Conservation (phyloP, 2,113 vertebrate genomes). For the Tympanuchus pallidicinctus region DNA sequence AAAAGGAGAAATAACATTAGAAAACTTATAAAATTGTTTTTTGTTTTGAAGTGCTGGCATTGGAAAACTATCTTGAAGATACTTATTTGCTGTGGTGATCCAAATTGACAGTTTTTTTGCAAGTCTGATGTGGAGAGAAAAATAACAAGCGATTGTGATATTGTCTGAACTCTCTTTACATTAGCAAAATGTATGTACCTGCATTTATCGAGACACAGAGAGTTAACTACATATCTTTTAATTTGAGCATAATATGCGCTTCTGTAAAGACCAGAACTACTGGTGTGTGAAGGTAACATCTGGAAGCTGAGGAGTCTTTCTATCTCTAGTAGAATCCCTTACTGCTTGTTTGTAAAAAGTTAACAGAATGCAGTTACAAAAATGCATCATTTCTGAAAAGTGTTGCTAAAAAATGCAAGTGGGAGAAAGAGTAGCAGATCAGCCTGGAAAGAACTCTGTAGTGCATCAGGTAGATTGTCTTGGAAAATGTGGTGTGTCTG, state of each 20-base stretch:
- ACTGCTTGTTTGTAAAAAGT: not conserved
- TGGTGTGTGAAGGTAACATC: not conserved
- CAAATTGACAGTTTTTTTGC: not conserved
- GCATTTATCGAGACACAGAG: not conserved
- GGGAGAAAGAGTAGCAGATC: not conserved
- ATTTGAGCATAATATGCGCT: not conserved
- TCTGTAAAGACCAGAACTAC: not conserved
- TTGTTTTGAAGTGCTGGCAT: not conserved
- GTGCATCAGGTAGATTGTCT: not conserved
- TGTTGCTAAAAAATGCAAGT: not conserved
- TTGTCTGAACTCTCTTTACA: not conserved
- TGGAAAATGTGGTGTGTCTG: not conserved
- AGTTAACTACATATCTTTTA: not conserved
- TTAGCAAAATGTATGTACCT: not conserved
- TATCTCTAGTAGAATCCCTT: not conserved
- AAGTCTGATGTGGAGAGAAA: constrained; percentile 58
- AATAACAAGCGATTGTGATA: not conserved
- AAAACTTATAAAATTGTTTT: not conserved
- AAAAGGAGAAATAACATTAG: constrained; percentile 79
- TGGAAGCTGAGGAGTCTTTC: not conserved
- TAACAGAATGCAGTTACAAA: not conserved
- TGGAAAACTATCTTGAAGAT: not conserved
- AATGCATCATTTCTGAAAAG: not conserved
- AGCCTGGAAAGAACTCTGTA: not conserved
- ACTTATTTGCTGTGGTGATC: rapidly evolving